Conservation (phyloP, 2,797 vertebrate genomes). For the Megalops cyprinoides region DNA sequence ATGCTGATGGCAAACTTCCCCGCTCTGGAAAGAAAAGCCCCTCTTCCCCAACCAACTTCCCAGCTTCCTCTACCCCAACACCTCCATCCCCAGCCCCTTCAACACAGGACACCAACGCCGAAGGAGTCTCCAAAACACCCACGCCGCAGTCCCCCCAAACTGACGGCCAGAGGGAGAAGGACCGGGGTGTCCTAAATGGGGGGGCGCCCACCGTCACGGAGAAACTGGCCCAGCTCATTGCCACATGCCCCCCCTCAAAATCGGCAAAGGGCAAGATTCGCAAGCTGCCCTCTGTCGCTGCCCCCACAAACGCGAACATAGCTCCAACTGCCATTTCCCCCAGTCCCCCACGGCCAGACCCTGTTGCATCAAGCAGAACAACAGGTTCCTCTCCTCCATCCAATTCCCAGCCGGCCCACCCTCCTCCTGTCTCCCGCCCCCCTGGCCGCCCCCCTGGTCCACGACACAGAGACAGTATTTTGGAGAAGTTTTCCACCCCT, state of each 20-base stretch:
- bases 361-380: constrained; percentile 51
- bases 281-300: constrained; percentile 57
- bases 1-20: constrained; percentile 60
- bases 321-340: constrained; percentile 49
- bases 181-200: constrained; percentile 80
- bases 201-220: constrained; percentile 78
- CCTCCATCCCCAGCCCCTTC: constrained; percentile 47
- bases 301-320: constrained; percentile 47
- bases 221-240: constrained; percentile 80
- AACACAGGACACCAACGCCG: constrained; percentile 57
- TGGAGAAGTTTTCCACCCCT: constrained; percentile 39
- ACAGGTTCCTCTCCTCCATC: constrained; percentile 52
- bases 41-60: constrained; percentile 53
- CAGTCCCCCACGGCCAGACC: constrained; percentile 17
- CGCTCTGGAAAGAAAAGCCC: constrained; percentile 61
- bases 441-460: constrained; percentile 42
- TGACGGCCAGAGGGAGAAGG: constrained; percentile 66
- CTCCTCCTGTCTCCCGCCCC: constrained; percentile 45
- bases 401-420: constrained; percentile 54
- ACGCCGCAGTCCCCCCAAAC: constrained; percentile 59
- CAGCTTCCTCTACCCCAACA: constrained; percentile 44
- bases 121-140: constrained; percentile 50
- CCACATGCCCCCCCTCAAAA: constrained; percentile 77
- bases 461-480: constrained; percentile 39
- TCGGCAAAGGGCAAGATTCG: constrained; percentile 82